Evolutionary conservation across 1,140 invertebrate genomes (phyloP).

Genomic region (Lucilia cuprina): DNA sequence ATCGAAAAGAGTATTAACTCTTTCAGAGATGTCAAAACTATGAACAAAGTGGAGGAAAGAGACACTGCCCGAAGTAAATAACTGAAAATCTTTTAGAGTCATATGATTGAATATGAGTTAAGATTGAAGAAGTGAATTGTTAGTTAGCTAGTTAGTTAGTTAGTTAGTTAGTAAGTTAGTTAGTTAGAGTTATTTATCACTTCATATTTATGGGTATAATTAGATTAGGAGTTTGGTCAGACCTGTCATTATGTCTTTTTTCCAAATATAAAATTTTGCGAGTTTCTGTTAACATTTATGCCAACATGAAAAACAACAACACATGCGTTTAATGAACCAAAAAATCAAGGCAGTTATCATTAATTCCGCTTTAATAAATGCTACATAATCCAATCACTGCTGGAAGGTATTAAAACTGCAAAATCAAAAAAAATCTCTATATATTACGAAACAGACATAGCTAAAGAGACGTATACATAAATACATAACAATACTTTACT

Average conservation of each 20-base stretch:
- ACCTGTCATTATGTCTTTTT: background rate
- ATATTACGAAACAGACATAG: background rate
- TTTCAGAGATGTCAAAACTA: too few relatives aligned
- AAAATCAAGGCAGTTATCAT: slow-evolving; percentile 14
- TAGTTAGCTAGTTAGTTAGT: too few relatives aligned
- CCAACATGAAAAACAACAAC: slow-evolving; percentile 25
- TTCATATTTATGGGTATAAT: too few relatives aligned
- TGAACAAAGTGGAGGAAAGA: too few relatives aligned
- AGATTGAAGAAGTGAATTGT: too few relatives aligned
- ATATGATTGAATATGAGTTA: too few relatives aligned
- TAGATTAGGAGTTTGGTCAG: background rate
- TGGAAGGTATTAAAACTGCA: slow-evolving; percentile 23
- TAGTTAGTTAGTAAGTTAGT: too few relatives aligned
- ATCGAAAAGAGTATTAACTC: too few relatives aligned
- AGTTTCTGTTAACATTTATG: slow-evolving; percentile 15
- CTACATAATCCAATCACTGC: slow-evolving; percentile 31
- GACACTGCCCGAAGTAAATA: too few relatives aligned
- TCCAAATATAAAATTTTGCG: background rate
- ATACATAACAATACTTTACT: background rate
- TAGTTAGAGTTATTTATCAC: too few relatives aligned
- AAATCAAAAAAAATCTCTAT: background rate
- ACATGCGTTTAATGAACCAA: slow-evolving; percentile 29
- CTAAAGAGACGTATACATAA: background rate
- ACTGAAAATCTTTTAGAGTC: too few relatives aligned
- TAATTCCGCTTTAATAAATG: slow-evolving; percentile 33